A percentile compares a stretch with the other conserved stretches of the same genome.
Conservation (phyloP, 2,888 invertebrate species). For the Acleris sparsana region DNA sequence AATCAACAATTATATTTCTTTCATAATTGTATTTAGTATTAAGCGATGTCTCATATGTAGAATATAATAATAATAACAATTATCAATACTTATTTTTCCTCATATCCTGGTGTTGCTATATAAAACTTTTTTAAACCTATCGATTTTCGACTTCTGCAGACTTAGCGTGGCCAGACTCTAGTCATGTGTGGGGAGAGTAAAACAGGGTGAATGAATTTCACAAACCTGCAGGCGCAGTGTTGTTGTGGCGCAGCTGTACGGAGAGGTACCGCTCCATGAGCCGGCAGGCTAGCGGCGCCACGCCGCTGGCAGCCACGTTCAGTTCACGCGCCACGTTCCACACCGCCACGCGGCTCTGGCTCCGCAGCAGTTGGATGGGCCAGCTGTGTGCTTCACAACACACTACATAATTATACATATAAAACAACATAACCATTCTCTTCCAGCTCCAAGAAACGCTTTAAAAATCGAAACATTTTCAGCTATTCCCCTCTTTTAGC, state of each 20-base stretch:
- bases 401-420: neutral
- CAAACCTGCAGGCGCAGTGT: constrained; percentile 40
- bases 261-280: constrained; percentile 57
- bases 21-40: too few relatives aligned
- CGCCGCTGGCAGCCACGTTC: constrained; percentile 48
- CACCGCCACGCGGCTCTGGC: constrained; percentile 44
- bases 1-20: too few relatives aligned
- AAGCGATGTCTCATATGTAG: too few relatives aligned
- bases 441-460: too few relatives aligned
- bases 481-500: too few relatives aligned
- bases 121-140: too few relatives aligned
- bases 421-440: neutral
- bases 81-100: too few relatives aligned
- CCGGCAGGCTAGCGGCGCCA: constrained; percentile 57
- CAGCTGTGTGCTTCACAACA: constrained; percentile 15
- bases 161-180: too few relatives aligned
- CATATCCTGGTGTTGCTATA: too few relatives aligned
- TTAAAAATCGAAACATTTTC: too few relatives aligned
- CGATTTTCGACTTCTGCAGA: too few relatives aligned
- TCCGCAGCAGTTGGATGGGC: constrained; percentile 39
- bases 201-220: neutral
- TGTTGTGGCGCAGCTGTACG: constrained; percentile 35
- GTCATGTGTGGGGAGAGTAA: neutral
- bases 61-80: too few relatives aligned
- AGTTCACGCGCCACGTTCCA: constrained; percentile 52